These are phyloP conservation scores for Pontoporia blainvillei DNA, from an alignment of 2,113 vertebrate genomes.

Conservation along the genomic window DNA sequence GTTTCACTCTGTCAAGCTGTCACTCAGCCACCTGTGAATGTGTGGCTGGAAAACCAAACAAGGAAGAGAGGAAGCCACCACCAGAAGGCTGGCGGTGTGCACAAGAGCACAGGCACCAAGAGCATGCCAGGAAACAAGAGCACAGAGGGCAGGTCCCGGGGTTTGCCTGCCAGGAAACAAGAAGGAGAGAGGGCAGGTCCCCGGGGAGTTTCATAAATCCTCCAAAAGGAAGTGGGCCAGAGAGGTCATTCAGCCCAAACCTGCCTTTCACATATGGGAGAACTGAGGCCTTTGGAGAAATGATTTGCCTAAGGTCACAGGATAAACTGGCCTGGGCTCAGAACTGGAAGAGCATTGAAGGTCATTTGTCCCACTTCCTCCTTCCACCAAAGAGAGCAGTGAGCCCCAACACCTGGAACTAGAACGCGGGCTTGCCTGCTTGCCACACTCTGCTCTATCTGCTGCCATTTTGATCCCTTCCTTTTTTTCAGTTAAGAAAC, in stretches of 20 bases:
- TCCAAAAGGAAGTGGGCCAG: neutral
- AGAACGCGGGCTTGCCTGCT: neutral
- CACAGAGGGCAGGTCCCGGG: neutral
- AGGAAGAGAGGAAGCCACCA: neutral
- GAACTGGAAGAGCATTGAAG: rapidly evolving
- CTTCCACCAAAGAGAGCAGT: rapidly evolving
- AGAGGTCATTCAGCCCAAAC: neutral
- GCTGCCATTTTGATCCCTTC: neutral
- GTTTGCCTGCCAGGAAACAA: too few relatives aligned
- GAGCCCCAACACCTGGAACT: neutral
- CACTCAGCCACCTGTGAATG: neutral
- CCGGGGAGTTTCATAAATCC: neutral
- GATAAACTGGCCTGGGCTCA: neutral
- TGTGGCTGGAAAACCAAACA: neutral
- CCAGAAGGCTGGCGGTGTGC: neutral
- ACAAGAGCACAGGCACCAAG: neutral
- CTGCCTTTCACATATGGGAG: neutral
- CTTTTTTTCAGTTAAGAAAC: neutral
- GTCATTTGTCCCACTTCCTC: neutral
- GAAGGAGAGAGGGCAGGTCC: neutral
- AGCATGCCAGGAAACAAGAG: neutral
- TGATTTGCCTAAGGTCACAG: neutral
- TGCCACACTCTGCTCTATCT: neutral
- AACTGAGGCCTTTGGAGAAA: neutral
- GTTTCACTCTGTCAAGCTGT: neutral